Base-by-base conservation (phyloP, 2,797 vertebrate genomes). In the Brachyalestes nurse region DNA sequence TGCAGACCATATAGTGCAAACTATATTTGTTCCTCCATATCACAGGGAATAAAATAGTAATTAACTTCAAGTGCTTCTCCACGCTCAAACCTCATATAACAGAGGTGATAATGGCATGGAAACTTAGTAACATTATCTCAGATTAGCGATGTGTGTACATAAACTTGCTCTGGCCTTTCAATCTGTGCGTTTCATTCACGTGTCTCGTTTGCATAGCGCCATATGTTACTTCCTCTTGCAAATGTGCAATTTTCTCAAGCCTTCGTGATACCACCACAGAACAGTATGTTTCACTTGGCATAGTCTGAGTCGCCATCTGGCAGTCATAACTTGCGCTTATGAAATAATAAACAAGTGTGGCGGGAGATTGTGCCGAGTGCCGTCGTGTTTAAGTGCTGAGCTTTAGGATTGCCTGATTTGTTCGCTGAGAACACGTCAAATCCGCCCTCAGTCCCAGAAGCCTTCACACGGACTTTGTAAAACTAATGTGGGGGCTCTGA, bases 341-440 rank as follows among this genome's bases (percentile, higher is more conserved):
- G 89, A 90, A 88, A 88, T 88, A 88, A 89, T 83, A 89, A 90
- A 89, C 89, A 89, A 87, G 86, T 76, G 72, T 79, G 81, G 72
- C 80, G 81, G 10, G 78, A 87, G 84, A 84, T 79, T 77, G 21
- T 83, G 87, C 89, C 57, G 89, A 90, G 86, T 84, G 83, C 65
- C 45, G 72, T 40, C 73, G 76, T 69, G 69, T 79, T 55, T 77
- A 40, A 78, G 84, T 40, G 70, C 51, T 78, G 23, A 47, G 47
- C 82, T 86, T 64, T 75, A 1, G 13, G 47, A 16, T 77, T 17
- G 75, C 58, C 78, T 51, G 14, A 66, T 57, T 0, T 61, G 77
- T 87, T 87, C 77, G 57, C 40, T 62, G 2, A 75, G 77, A 64
- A 58, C 81, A 62, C 73, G 75, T 61, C 16, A 69, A 74, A 64